Percentiles rank a stretch among this genome's conserved stretches.
Conservation (phyloP, 2,888 invertebrate species). For the Nasonia oneida region DNA sequence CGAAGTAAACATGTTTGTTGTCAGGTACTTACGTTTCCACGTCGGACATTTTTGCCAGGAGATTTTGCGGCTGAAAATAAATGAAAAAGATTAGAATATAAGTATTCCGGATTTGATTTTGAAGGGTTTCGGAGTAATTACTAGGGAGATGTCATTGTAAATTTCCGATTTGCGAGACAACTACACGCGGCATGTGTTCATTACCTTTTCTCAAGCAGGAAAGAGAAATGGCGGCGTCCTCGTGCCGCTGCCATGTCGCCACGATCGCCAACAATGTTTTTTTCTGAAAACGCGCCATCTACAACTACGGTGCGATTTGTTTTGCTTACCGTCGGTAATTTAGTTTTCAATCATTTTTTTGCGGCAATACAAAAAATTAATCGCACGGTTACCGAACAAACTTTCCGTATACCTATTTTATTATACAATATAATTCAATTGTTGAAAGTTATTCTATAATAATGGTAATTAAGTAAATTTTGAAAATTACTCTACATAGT, state of each 20-base stretch:
- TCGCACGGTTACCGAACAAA: not conserved
- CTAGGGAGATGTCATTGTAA: slow-evolving; percentile 69
- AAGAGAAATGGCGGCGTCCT: slow-evolving; percentile 66
- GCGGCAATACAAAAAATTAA: not conserved
- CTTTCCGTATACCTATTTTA: not conserved
- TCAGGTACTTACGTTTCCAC: slow-evolving; percentile 88
- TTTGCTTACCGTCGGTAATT: not conserved
- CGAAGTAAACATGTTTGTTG: slow-evolving; percentile 43
- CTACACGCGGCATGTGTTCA: slow-evolving; percentile 34
- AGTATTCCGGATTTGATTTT: slow-evolving; percentile 30
- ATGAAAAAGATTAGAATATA: slow-evolving; percentile 64
- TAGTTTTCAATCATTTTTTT: not conserved
- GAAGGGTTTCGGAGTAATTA: slow-evolving; percentile 29
- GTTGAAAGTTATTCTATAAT: not conserved
- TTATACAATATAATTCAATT: no score
- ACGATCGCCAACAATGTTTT: not conserved
- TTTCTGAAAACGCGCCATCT: slow-evolving; percentile 34
- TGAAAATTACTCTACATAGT: not conserved
- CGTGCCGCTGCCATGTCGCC: slow-evolving; percentile 37
- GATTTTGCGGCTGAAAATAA: slow-evolving; percentile 76
- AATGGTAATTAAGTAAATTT: not conserved
- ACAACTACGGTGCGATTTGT: not conserved
- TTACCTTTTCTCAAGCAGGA: slow-evolving; percentile 72
- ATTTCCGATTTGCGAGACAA: slow-evolving; percentile 66
- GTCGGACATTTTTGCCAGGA: slow-evolving; percentile 85